phyloP scores from a whole-genome alignment of 2,888 invertebrate species.

The Agelastica alni region DNA sequence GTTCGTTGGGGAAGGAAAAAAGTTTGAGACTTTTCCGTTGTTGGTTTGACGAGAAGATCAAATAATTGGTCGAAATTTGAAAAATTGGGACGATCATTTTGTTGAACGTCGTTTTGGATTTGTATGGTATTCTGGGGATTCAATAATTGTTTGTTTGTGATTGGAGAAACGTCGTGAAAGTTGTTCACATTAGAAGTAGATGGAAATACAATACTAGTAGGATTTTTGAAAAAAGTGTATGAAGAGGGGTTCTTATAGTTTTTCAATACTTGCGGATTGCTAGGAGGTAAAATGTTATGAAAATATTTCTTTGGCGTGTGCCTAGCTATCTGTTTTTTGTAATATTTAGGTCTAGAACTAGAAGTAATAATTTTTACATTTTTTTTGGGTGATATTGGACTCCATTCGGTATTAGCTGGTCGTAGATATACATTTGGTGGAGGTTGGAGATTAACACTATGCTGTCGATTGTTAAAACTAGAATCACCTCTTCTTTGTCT shows the following conservation, averaged over 20 bases:
- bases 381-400: background rate
- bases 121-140: background rate
- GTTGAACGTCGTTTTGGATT: background rate
- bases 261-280: background rate
- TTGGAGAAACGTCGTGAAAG: background rate
- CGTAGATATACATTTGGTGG: background rate
- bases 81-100: background rate
- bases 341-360: background rate
- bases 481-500: slow-evolving; percentile 14
- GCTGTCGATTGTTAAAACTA: background rate
- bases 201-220: background rate
- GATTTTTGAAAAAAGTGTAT: background rate
- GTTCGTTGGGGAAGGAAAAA: background rate
- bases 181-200: background rate
- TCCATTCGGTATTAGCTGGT: slow-evolving; percentile 4
- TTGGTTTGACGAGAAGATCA: background rate
- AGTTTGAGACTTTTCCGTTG: background rate
- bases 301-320: background rate
- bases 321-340: slow-evolving; percentile 1
- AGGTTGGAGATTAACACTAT: background rate
- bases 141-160: background rate
- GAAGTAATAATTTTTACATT: background rate
- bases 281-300: background rate
- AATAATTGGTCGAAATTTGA: background rate
- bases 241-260: background rate